phyloP scores from a whole-genome alignment of 2,888 invertebrate species.

The Polia nebulosa region DNA sequence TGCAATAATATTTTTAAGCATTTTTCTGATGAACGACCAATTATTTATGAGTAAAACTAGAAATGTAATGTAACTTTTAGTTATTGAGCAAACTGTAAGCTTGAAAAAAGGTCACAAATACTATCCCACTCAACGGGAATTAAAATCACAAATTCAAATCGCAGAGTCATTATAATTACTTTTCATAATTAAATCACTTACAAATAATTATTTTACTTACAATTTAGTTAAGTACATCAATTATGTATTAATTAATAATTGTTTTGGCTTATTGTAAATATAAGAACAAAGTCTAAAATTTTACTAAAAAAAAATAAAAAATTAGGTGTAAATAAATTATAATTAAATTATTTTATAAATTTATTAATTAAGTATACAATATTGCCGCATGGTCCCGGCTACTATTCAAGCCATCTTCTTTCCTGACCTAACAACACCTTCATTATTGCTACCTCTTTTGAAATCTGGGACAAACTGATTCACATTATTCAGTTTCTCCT shows the following conservation, averaged over 20 bases:
- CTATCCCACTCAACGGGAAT: constrained; percentile 23
- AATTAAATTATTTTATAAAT: constrained; percentile 12
- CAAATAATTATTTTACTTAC: constrained; percentile 56
- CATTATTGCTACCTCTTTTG: no score
- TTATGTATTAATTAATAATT: constrained; percentile 42
- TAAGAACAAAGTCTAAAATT: constrained; percentile 21
- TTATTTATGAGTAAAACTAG: no score
- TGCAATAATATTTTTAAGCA: no score
- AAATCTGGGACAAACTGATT: no score
- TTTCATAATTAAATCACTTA: constrained; percentile 45
- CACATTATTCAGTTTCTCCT: no score
- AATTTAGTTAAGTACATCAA: constrained; percentile 61
- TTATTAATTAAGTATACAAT: constrained; percentile 37
- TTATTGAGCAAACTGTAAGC: no score
- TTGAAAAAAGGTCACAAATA: no score
- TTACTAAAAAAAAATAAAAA: constrained; percentile 12
- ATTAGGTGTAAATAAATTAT: constrained; percentile 42
- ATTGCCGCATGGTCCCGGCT: constrained; percentile 56
- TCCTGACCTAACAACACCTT: no score
- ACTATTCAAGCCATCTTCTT: no score
- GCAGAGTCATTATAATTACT: constrained; percentile 38
- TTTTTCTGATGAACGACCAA: no score
- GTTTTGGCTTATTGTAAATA: constrained; percentile 54
- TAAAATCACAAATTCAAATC: constrained; percentile 4
- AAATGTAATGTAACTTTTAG: no score